A percentile compares a stretch with the other conserved stretches of the same genome.
phyloP scores from a whole-genome alignment of 2,888 invertebrate genomes.

The Mycogona germanica region DNA sequence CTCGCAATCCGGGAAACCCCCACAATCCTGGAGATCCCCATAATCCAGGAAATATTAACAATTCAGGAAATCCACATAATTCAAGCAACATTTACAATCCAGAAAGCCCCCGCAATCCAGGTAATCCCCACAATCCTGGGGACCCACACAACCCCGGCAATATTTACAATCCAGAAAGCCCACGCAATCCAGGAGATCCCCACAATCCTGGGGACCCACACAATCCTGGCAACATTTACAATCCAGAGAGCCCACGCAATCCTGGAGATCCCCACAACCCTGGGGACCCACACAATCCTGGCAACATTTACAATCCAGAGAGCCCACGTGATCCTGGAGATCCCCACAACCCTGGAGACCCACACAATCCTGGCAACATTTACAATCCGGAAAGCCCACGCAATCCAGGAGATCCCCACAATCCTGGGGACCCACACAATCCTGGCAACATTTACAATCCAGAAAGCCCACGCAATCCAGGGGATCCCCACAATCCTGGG shows the following conservation, averaged over 20 bases:
- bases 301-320: not conserved
- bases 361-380: constrained; percentile 8
- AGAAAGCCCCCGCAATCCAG: constrained; percentile 9
- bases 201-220: not conserved
- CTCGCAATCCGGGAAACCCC: not conserved
- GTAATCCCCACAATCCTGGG: constrained; percentile 2
- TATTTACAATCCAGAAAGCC: not conserved
- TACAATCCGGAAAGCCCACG: not conserved
- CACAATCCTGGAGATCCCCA: not conserved
- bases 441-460: constrained; percentile 4
- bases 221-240: not conserved
- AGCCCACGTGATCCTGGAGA: constrained; percentile 1
- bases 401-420: constrained; percentile 7
- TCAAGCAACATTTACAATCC: not conserved
- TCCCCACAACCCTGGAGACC: not conserved
- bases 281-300: not conserved
- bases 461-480: not conserved
- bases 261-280: not conserved
- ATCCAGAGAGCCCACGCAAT: not conserved
- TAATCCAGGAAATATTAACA: not conserved
- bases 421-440: not conserved
- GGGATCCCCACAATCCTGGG: not conserved
- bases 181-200: not conserved
- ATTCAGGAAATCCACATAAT: not conserved
- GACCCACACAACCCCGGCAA: not conserved